Evolutionary conservation across 2,888 invertebrate species (phyloP), one percentile per base, ranked within the genome.

Genomic region (Himalopsyche anomala): DNA sequence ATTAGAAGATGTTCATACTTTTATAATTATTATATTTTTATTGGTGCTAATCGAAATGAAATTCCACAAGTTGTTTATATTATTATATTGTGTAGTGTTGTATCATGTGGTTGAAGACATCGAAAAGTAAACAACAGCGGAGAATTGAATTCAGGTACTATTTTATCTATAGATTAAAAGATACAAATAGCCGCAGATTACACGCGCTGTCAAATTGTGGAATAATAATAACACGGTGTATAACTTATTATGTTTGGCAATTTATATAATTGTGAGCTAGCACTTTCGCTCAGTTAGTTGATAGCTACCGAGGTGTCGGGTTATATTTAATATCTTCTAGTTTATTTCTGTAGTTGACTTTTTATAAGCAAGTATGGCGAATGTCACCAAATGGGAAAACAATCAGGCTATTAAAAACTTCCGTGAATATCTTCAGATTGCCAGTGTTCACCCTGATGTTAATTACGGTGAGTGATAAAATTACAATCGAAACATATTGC

Each of bases 391-490:
- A 80, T 94, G 92, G 93, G 91, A 92, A 45, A 89, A 90, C 5
- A 92, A 94, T 90, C 92, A 93, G 90, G 95, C 96, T 88, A 94
- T 98, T 87, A 94, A 96, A 89, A 95, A 96, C 90, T 97, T 99
- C 90, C 94, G 96, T 84, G 96, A 97, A 90, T 98, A 98, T 93
- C 92, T 98, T 84, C 94, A 94, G 89, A 97, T 98, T 89, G 96
- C 97, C 12, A 97, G 97, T 84, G 97, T 98, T 0, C 98, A 98
- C 90, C 98, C 98, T 0, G 92, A 96, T 90, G 93, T 98, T 8
- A 94, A 98, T 91, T 98, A 98, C 91, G 95, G 98, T 97, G 92
- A 94, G 94, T 90, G 91, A 40, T 80, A 80, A 15, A n/a, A 11
- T 80, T 38, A 40, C 5, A 6, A 19, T 5, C n/a, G 17, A 17